Conservation (phyloP, 2,113 vertebrate genomes). For the Pogona vitticeps region DNA sequence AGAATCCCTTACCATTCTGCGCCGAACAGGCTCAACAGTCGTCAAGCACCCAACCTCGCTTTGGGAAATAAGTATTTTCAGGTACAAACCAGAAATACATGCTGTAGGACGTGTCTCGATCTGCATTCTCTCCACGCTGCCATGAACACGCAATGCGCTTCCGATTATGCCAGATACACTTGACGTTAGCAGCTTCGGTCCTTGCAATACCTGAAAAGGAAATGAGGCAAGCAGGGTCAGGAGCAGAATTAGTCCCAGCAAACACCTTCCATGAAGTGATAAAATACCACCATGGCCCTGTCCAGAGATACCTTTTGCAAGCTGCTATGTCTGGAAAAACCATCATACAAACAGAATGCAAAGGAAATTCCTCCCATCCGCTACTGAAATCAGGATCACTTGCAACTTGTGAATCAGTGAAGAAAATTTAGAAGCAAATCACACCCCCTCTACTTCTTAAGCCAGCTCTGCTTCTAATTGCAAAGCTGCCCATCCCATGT, state of each 20-base stretch:
- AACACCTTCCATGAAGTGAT: too few relatives aligned
- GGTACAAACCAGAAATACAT: constrained; percentile 68
- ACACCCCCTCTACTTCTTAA: neutral
- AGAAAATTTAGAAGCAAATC: too few relatives aligned
- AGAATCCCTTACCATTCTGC: neutral
- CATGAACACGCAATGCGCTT: constrained; percentile 62
- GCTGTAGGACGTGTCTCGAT: constrained; percentile 42
- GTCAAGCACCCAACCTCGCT: neutral
- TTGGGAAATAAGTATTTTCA: neutral
- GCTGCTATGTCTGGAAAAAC: too few relatives aligned
- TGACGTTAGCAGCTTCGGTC: constrained; percentile 59
- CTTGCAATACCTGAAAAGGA: constrained; percentile 52
- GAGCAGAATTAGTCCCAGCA: neutral
- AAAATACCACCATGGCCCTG: too few relatives aligned
- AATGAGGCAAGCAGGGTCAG: neutral
- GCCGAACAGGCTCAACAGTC: neutral
- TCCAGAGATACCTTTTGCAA: too few relatives aligned
- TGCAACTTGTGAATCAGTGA: too few relatives aligned
- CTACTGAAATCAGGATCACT: too few relatives aligned
- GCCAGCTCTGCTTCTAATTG: too few relatives aligned
- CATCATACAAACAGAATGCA: too few relatives aligned
- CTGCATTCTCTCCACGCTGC: constrained; percentile 47
- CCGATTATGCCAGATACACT: constrained; percentile 63
- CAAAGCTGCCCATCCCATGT: neutral
- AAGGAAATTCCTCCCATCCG: too few relatives aligned